These are phyloP conservation scores for Phrynosoma blainvillii DNA, from an alignment of 2,113 vertebrate species.

Conservation along the genomic window DNA sequence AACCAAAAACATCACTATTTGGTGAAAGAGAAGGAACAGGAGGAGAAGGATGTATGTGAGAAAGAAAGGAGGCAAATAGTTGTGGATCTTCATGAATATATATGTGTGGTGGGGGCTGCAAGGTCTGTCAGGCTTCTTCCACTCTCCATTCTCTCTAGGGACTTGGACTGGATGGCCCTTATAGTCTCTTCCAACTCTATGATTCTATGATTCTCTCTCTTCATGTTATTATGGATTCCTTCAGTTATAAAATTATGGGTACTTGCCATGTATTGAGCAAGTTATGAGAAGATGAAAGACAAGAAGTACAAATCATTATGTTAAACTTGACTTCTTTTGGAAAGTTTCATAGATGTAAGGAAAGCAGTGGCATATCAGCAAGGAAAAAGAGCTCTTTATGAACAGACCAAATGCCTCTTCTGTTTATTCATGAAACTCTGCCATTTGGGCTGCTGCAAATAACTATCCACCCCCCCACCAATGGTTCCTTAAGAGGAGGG, in stretches of 20 bases:
- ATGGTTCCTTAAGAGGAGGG: constrained; percentile 31
- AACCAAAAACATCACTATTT: neutral
- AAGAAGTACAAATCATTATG: constrained; percentile 56
- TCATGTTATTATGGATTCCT: neutral
- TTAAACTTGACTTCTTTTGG: constrained; percentile 57
- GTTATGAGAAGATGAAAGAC: constrained; percentile 56
- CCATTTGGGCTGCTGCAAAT: constrained; percentile 55
- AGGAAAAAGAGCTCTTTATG: constrained; percentile 58
- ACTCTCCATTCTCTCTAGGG: neutral
- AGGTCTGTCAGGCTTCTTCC: neutral
- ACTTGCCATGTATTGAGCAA: constrained; percentile 63
- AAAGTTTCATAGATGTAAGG: constrained; percentile 44
- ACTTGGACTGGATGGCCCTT: too few species aligned
- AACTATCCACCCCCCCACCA: constrained; percentile 32
- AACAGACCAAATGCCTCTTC: constrained; percentile 39
- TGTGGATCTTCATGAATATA: neutral
- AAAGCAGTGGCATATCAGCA: constrained; percentile 47
- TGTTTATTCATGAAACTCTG: constrained; percentile 54
- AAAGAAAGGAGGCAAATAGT: neutral
- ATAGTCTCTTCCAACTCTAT: too few species aligned
- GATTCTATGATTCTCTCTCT: too few species aligned
- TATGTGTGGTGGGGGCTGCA: neutral
- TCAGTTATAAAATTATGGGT: constrained; percentile 47
- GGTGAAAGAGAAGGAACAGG: neutral
- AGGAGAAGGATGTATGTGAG: neutral